A percentile compares a stretch with the other conserved stretches of the same genome.
Evolutionary conservation across 2,888 invertebrate genomes (phyloP).

Genomic region (Thyatira batis): DNA sequence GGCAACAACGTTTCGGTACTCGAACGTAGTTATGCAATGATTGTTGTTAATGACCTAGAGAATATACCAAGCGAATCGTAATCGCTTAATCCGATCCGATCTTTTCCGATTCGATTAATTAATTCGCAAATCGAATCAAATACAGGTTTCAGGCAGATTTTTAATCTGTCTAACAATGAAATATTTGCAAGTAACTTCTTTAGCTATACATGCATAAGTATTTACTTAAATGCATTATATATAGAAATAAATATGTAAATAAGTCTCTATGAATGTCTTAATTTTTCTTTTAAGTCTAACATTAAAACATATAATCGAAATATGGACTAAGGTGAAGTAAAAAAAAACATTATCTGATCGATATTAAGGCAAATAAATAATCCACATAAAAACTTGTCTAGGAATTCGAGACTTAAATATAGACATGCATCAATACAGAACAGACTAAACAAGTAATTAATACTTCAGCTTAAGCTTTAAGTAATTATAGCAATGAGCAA

Average conservation of each 20-base stretch:
- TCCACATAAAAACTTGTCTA: not conserved
- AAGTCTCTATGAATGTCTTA: too few relatives aligned
- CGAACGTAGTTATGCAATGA: slow-evolving; percentile 30
- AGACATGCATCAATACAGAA: not conserved
- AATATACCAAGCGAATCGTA: not conserved
- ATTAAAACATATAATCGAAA: too few relatives aligned
- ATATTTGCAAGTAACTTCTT: too few relatives aligned
- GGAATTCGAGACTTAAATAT: not conserved
- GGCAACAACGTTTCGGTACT: slow-evolving; percentile 20
- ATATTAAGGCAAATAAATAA: not conserved
- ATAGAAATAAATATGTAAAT: too few relatives aligned
- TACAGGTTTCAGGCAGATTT: too few relatives aligned
- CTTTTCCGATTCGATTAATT: not conserved
- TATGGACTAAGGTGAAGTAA: not conserved
- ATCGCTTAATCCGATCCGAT: not conserved
- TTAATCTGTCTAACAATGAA: too few relatives aligned
- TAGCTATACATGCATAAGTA: too few relatives aligned
- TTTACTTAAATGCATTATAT: too few relatives aligned
- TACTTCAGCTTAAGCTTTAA: not conserved
- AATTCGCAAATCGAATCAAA: not conserved
- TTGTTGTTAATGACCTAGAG: slow-evolving; percentile 13
- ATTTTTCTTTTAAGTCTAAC: too few relatives aligned
- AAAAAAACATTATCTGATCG: not conserved
- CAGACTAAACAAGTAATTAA: not conserved
- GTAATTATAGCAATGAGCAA: too few relatives aligned